phyloP scores from a whole-genome alignment of 2,888 invertebrate genomes.

The Mimas tiliae region DNA sequence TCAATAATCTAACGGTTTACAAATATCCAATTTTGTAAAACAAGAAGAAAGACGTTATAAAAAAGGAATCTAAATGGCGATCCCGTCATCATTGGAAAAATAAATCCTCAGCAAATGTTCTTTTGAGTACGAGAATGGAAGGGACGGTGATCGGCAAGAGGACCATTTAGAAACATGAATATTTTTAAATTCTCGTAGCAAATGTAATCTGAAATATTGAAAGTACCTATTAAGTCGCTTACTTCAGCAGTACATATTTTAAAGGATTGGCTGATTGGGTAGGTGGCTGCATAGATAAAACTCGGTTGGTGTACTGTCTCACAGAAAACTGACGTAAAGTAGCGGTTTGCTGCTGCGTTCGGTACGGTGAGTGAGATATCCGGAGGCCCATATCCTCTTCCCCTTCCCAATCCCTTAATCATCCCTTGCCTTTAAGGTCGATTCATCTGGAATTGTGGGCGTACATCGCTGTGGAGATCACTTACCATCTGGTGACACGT shows the following conservation, averaged over 20 bases:
- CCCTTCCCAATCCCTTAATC: too few species aligned
- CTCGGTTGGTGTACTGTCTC: too few species aligned
- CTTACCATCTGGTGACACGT: too few species aligned
- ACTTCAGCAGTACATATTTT: background rate
- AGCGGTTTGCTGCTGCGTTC: too few species aligned
- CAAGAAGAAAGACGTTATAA: too few species aligned
- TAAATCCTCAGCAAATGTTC: constrained; percentile 1
- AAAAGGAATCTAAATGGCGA: constrained; percentile 1
- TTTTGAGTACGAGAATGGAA: background rate
- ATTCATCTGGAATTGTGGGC: too few species aligned
- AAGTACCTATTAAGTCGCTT: background rate
- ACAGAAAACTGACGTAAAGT: too few species aligned
- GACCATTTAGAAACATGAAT: background rate
- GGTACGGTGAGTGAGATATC: too few species aligned
- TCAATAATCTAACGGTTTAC: background rate
- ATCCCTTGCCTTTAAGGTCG: too few species aligned
- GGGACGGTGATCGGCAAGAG: background rate
- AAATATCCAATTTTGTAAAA: constrained; percentile 1
- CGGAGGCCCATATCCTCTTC: too few species aligned
- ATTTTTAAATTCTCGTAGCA: background rate
- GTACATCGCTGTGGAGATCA: too few species aligned
- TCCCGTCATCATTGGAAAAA: background rate
- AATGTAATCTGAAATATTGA: background rate
- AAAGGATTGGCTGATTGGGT: background rate
- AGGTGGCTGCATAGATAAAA: background rate